Base-by-base conservation (phyloP, 2,113 vertebrate species). In the Caretta caretta region DNA sequence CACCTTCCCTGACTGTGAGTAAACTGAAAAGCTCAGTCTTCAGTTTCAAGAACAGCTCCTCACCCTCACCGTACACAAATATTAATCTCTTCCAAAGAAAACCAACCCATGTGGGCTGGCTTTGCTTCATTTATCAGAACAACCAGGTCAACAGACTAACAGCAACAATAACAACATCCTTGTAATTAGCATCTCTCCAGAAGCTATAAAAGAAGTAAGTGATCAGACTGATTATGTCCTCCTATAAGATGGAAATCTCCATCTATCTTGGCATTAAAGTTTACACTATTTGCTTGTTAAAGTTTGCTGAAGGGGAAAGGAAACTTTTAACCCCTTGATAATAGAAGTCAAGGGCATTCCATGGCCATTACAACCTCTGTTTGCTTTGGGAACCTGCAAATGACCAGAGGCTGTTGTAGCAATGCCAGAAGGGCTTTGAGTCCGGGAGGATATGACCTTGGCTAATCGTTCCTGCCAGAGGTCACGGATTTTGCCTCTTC, bases 61-160 rank as follows among this genome's bases (percentile, higher is more conserved):
- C 17, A 88, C 11, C 13, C 91, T 95, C 92, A 72, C 91, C 92
- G 49, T 29, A 38, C 25, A 95, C 97, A 95, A 96, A 59, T 93
- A 96, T 51, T 50, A 49, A 86, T 54, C 38, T 75, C 79, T 80
- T 97, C 94, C 90, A 95, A 96, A 95, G 84, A 94, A 92, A 92
- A 97, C 51, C 4, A 87, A 57, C 31, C 51, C 72, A 96, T 81
- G 84, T 78, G 80, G 90, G 76, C 83, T 95, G 81, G 29, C 95
- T 97, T 96, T 49, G 95, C 27, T 65, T 50, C 5, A 27, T 90
- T 75, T 62, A 93, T 93, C 79, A 96, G 76, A 95, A 93, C 56
- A 87, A 75, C 59, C 78, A 92, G 46, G 59, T 91, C 94, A 95
- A 76, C 48, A 96, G 89, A 96, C 88, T 93, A 91, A 72, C 17